A percentile compares a stretch with the other conserved stretches of the same genome.
These are phyloP conservation scores for Mormyrus lacerda DNA, from an alignment of 2,113 vertebrate species.

Conservation along the genomic window DNA sequence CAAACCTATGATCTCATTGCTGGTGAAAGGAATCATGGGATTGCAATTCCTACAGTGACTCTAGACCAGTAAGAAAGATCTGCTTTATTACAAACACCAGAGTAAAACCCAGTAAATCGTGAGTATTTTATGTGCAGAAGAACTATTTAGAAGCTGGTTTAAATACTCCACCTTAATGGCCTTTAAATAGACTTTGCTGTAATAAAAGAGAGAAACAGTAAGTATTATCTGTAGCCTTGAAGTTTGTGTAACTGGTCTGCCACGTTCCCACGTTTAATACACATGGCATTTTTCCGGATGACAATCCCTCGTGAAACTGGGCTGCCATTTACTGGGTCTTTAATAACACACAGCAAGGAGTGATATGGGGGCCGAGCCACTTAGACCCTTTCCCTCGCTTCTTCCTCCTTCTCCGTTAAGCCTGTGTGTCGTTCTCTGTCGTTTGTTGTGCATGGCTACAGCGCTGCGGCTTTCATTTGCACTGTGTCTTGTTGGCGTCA, in stretches of 20 bases:
- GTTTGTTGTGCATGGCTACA: neutral
- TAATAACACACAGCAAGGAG: neutral
- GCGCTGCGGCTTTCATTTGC: neutral
- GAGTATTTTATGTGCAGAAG: neutral
- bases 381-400: neutral
- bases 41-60: neutral
- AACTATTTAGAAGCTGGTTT: neutral
- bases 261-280: neutral
- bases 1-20: slow-evolving; percentile 13
- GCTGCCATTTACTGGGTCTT: neutral
- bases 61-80: neutral
- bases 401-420: neutral
- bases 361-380: neutral
- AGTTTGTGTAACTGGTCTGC: neutral
- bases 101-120: neutral
- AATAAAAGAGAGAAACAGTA: neutral
- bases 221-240: neutral
- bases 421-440: neutral
- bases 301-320: neutral
- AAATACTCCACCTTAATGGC: neutral
- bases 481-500: neutral
- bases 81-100: neutral
- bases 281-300: neutral
- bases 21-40: slow-evolving; percentile 12
- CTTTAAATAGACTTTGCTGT: neutral